A percentile compares a stretch with the other conserved stretches of the same genome.
Evolutionary conservation across 2,113 vertebrate species (phyloP).

Genomic region (Marmota monax): DNA sequence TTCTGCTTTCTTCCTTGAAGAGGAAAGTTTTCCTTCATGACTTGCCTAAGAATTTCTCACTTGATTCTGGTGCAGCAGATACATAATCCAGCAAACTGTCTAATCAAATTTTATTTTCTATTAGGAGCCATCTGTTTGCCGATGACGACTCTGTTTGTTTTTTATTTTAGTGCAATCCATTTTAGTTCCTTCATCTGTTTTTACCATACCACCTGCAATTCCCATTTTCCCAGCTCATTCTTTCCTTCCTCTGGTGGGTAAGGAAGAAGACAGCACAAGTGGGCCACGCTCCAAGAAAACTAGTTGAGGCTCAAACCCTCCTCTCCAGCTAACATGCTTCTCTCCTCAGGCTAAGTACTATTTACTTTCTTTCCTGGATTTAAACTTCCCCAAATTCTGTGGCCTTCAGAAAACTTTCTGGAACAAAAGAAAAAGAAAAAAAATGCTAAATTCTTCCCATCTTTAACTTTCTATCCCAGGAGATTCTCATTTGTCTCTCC

Average conservation of each 20-base stretch:
- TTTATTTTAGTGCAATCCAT: slow-evolving; percentile 55
- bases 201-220: not conserved
- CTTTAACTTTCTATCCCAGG: not conserved
- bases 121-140: slow-evolving; percentile 65
- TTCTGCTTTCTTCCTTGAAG: not conserved
- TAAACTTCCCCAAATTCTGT: not conserved
- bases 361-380: not conserved
- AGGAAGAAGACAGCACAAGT: not conserved
- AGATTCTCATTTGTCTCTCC: not conserved
- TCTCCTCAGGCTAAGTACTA: not conserved
- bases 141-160: not conserved
- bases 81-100: slow-evolving; percentile 45
- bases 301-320: not conserved
- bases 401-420: not conserved
- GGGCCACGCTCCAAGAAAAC: not conserved
- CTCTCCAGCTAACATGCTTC: not conserved
- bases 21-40: not conserved
- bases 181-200: slow-evolving; percentile 51
- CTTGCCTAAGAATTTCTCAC: slow-evolving; percentile 34
- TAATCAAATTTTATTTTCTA: slow-evolving; percentile 58
- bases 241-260: not conserved
- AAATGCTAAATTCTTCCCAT: not conserved
- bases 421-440: slow-evolving; percentile 9
- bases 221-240: not conserved
- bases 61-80: slow-evolving; percentile 9